phyloP scores from a whole-genome alignment of 1,140 invertebrate genomes.

The Ostrea denselamellosa region DNA sequence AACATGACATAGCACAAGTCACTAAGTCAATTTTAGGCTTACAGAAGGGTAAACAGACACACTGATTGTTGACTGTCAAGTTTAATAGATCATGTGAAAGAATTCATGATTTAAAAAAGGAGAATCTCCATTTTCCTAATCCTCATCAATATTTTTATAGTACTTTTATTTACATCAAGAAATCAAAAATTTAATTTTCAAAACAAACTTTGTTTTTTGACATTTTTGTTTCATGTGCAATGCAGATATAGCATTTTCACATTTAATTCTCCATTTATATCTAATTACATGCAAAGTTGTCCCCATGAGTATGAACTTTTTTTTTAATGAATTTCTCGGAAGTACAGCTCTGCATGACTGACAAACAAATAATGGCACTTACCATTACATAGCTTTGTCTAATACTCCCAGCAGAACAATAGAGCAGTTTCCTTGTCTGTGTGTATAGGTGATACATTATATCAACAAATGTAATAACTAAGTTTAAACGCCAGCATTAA shows the following conservation, averaged over 20 bases:
- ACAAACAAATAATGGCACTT: slow-evolving; percentile 28
- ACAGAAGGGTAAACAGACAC: neutral
- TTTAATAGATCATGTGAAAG: slow-evolving; percentile 23
- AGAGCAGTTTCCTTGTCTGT: neutral
- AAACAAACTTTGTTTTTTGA: neutral
- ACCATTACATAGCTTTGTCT: neutral
- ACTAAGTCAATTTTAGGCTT: neutral
- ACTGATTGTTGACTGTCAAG: slow-evolving; percentile 10
- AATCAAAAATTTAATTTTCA: neutral
- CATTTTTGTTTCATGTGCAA: too few relatives aligned
- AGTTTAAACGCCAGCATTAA: neutral
- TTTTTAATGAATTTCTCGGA: neutral
- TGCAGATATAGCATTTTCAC: too few relatives aligned
- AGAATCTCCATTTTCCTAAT: neutral
- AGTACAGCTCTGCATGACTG: neutral
- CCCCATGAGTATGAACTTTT: neutral
- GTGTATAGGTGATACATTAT: neutral
- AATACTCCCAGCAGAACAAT: neutral
- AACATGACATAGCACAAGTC: neutral
- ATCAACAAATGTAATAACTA: neutral
- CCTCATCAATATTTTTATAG: neutral
- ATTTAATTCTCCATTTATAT: too few relatives aligned
- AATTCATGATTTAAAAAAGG: neutral
- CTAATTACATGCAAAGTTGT: neutral
- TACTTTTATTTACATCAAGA: neutral